Percentiles rank a stretch among this genome's conserved stretches.
Conservation (phyloP, 64 coral and sea anemone genomes). For the Orbicella faveolata region DNA sequence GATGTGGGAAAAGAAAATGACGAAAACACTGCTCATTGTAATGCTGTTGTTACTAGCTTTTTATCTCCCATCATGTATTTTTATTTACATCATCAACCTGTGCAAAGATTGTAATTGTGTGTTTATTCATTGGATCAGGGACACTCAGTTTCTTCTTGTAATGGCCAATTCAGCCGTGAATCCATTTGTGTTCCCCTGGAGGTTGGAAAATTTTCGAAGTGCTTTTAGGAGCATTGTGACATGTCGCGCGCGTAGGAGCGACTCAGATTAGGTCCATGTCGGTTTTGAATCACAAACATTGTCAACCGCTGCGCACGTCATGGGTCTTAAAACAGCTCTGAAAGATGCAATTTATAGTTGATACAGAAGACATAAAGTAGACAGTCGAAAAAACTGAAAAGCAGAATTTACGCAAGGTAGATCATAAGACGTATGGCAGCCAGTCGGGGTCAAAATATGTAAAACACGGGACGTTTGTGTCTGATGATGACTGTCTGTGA, state of each 20-base stretch:
- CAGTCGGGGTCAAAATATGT: too few species aligned
- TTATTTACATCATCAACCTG: conserved; percentile 80
- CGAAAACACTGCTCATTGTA: conserved; percentile 70
- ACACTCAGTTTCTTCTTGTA: conserved; percentile 74
- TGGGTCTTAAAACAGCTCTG: background rate
- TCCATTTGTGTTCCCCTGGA: conserved; percentile 74
- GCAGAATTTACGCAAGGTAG: too few species aligned
- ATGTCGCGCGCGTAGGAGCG: conserved; percentile 6
- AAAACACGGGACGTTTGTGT: too few species aligned
- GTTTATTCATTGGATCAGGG: conserved; percentile 73
- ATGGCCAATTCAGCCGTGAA: conserved; percentile 72
- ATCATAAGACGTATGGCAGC: too few species aligned
- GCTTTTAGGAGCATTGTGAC: conserved; percentile 39
- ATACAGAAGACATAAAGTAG: background rate
- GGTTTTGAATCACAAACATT: background rate
- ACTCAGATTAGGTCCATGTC: conserved; percentile 7
- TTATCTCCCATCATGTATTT: conserved; percentile 65
- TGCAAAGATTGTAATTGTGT: conserved; percentile 64
- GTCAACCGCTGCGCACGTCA: background rate
- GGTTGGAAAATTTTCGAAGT: conserved; percentile 33
- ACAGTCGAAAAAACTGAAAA: background rate
- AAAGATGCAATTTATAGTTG: background rate
- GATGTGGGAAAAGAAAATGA: conserved; percentile 68
- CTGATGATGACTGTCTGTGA: too few species aligned
- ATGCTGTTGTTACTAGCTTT: conserved; percentile 63